These are phyloP conservation scores for Pristionchus pacificus DNA, from an alignment of 1,140 invertebrate genomes.

Conservation along the genomic window DNA sequence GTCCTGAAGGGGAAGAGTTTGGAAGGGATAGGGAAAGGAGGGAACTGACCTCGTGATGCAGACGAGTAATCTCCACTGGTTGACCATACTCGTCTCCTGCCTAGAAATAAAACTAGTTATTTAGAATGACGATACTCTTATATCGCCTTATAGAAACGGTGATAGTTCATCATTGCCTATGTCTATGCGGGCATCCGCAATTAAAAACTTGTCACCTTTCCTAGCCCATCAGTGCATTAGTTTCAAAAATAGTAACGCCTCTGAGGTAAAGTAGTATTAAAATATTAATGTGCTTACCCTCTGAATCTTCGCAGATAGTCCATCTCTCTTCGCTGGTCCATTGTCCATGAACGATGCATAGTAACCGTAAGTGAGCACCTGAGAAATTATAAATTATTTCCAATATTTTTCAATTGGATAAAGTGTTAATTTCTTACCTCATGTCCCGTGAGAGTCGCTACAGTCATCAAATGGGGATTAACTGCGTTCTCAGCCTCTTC, in stretches of 20 bases:
- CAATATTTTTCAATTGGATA: too few species aligned
- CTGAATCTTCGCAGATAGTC: constrained; percentile 68
- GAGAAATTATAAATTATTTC: too few species aligned
- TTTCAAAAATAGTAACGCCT: too few species aligned
- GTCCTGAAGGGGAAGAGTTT: constrained; percentile 66
- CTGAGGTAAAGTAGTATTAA: too few species aligned
- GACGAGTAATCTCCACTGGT: constrained; percentile 81
- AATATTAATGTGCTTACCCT: too few species aligned
- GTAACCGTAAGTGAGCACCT: constrained; percentile 64
- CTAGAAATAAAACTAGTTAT: too few species aligned
- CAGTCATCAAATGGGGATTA: constrained; percentile 83
- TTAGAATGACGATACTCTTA: too few species aligned
- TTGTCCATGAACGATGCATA: constrained; percentile 75
- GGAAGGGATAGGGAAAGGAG: constrained; percentile 8
- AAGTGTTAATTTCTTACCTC: constrained; percentile 70
- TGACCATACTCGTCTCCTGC: constrained; percentile 76
- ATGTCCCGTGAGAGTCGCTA: constrained; percentile 89
- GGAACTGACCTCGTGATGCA: constrained; percentile 68
- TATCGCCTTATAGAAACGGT: too few species aligned
- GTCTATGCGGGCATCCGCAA: too few species aligned
- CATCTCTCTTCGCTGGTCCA: constrained; percentile 71
- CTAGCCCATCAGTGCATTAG: too few species aligned
- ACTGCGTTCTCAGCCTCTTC: constrained; percentile 65
- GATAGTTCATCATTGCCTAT: too few species aligned
- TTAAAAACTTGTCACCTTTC: too few species aligned